phyloP scores from a whole-genome alignment of 2,113 vertebrate species.

The Macquaria australasica region DNA sequence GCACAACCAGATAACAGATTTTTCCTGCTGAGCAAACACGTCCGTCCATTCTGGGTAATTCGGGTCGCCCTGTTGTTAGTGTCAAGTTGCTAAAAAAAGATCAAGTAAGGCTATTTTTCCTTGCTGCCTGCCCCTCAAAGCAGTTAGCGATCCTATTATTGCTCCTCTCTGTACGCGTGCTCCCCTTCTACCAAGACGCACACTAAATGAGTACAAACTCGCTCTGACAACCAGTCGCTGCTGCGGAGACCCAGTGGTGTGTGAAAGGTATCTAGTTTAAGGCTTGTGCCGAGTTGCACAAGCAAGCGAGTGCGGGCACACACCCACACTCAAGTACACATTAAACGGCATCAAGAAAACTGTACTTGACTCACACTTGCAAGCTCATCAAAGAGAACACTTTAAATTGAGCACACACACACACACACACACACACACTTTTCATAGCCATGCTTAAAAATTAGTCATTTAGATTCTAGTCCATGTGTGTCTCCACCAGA shows the following conservation, averaged over 20 bases:
- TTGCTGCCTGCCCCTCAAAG: slow-evolving; percentile 18
- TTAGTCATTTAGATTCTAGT: slow-evolving; percentile 68
- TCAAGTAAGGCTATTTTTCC: slow-evolving; percentile 21
- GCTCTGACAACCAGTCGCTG: slow-evolving; percentile 61
- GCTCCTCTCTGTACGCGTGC: slow-evolving; percentile 27
- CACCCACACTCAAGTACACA: slow-evolving; percentile 36
- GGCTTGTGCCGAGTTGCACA: slow-evolving; percentile 25
- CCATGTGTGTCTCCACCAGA: slow-evolving; percentile 52
- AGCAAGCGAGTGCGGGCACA: background rate
- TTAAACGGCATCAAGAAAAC: slow-evolving; percentile 67
- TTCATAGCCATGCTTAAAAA: slow-evolving; percentile 40
- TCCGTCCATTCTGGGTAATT: background rate
- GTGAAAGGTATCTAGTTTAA: slow-evolving; percentile 62
- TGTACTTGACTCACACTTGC: slow-evolving; percentile 64
- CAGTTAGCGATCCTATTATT: slow-evolving; percentile 48
- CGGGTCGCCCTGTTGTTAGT: background rate
- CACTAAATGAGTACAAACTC: slow-evolving; percentile 67
- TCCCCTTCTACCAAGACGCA: slow-evolving; percentile 41
- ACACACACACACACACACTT: slow-evolving; percentile 28
- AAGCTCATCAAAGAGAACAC: slow-evolving; percentile 67
- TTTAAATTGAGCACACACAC: slow-evolving; percentile 48
- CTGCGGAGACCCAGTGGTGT: slow-evolving; percentile 39
- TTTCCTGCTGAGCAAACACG: background rate
- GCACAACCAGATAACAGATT: background rate
- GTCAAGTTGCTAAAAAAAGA: slow-evolving; percentile 26